These are phyloP conservation scores for Dyspetes luteomarginatus DNA, from an alignment of 2,888 invertebrate genomes.

Conservation along the genomic window DNA sequence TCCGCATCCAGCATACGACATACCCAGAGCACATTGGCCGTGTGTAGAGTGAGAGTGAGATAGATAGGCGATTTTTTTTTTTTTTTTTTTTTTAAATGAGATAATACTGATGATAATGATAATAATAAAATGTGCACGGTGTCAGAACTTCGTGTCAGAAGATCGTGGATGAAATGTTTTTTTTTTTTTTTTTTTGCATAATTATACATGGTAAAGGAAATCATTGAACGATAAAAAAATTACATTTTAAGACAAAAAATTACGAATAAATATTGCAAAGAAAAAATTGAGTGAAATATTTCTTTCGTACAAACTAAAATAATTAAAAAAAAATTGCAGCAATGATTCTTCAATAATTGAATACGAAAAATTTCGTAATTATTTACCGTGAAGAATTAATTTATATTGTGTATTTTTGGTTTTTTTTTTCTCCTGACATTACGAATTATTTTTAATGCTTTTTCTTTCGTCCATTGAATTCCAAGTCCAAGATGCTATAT, in stretches of 20 bases:
- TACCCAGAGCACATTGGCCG: constrained; percentile 83
- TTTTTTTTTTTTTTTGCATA: background rate
- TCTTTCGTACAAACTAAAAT: no score
- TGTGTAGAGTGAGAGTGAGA: constrained; percentile 80
- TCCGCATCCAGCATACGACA: constrained; percentile 83
- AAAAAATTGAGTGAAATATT: no score
- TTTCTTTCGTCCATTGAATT: background rate
- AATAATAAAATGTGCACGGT: constrained; percentile 74
- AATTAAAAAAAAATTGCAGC: no score
- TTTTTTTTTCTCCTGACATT: no score
- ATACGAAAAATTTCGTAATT: no score
- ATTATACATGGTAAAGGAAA: background rate
- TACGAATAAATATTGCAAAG: no score
- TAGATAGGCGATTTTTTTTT: constrained; percentile 62
- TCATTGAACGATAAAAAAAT: background rate
- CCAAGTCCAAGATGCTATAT: constrained; percentile 27
- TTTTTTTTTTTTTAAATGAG: constrained; percentile 22
- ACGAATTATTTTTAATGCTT: background rate
- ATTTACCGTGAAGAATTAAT: no score
- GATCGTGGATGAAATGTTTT: constrained; percentile 13
- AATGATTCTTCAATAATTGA: no score
- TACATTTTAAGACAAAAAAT: no score
- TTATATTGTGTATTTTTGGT: no score
- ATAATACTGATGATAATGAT: constrained; percentile 55
- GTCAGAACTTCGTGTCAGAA: constrained; percentile 59